Evolutionary conservation across 2,888 invertebrate genomes (phyloP).

Genomic region (Cosmorhoe ocellata): DNA sequence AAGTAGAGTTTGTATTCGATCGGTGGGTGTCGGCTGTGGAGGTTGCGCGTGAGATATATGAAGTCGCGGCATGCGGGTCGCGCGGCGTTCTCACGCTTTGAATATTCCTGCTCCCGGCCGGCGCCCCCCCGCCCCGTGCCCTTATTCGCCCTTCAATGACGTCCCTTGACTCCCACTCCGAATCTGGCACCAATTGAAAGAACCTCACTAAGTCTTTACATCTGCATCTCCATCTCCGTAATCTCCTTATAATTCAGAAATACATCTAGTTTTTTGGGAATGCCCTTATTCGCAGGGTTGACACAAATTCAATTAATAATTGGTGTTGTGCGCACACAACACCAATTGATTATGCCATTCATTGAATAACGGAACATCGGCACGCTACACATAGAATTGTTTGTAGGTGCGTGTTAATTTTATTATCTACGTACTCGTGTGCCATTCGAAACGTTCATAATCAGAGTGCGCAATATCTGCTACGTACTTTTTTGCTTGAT

Average conservation of each 20-base stretch:
- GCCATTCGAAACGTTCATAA: constrained; percentile 30
- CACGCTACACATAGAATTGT: constrained; percentile 32
- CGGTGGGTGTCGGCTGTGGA: constrained; percentile 46
- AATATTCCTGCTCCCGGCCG: constrained; percentile 77
- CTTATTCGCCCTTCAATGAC: constrained; percentile 73
- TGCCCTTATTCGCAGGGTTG: constrained; percentile 22
- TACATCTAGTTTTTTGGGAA: constrained; percentile 18
- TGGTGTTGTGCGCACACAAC: constrained; percentile 16
- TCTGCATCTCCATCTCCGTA: constrained; percentile 55
- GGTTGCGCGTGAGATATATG: constrained; percentile 82
- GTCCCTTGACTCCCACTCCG: constrained; percentile 70
- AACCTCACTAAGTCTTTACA: constrained; percentile 69
- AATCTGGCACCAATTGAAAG: constrained; percentile 72
- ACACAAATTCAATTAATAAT: constrained; percentile 28
- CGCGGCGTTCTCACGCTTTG: constrained; percentile 82
- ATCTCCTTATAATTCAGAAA: constrained; percentile 38
- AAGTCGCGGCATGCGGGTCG: constrained; percentile 82
- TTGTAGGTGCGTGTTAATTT: constrained; percentile 38
- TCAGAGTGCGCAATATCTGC: constrained; percentile 35
- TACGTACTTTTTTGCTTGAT: constrained; percentile 33
- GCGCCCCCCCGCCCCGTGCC: constrained; percentile 46
- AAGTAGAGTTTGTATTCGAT: constrained; percentile 55
- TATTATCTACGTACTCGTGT: constrained; percentile 34
- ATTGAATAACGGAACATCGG: constrained; percentile 16
- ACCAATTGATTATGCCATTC: constrained; percentile 16